Evolutionary conservation across 2,113 vertebrate genomes (phyloP).

Genomic region (Chloebia gouldiae): DNA sequence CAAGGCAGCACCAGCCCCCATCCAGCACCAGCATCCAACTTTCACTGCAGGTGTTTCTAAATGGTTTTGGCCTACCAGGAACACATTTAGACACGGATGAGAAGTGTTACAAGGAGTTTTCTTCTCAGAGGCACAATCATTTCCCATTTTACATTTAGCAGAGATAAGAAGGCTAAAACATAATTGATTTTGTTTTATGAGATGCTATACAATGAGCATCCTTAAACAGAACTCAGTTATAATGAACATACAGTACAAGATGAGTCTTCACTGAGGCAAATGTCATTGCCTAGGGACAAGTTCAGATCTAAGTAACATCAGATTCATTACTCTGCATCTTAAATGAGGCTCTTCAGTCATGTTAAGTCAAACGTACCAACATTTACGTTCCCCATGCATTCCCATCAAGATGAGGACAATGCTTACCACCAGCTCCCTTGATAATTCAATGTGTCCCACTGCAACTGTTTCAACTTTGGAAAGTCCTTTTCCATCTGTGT

Average conservation of each 20-base stretch:
- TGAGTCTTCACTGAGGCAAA: not conserved
- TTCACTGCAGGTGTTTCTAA: not conserved
- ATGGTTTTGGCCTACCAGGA: not conserved
- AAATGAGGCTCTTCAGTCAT: not conserved
- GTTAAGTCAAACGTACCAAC: not conserved
- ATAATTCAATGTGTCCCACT: not conserved
- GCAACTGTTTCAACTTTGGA: not conserved
- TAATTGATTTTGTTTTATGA: constrained; percentile 27
- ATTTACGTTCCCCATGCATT: not conserved
- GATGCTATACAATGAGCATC: not conserved
- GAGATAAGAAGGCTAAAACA: not conserved
- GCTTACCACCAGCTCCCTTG: not conserved
- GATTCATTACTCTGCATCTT: not conserved
- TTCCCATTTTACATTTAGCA: not conserved
- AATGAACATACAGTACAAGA: constrained; percentile 10
- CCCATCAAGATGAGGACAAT: not conserved
- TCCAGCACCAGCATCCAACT: not conserved
- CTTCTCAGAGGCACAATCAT: constrained; percentile 1
- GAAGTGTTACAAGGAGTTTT: not conserved
- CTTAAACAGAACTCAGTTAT: constrained; percentile 11
- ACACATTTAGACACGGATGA: not conserved
- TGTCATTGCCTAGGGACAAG: not conserved
- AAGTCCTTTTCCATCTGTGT: not conserved
- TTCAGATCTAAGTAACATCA: constrained; percentile 19
- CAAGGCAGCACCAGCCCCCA: not conserved